Conservation (phyloP, 2,113 vertebrate species). For the Calidris pugnax region DNA sequence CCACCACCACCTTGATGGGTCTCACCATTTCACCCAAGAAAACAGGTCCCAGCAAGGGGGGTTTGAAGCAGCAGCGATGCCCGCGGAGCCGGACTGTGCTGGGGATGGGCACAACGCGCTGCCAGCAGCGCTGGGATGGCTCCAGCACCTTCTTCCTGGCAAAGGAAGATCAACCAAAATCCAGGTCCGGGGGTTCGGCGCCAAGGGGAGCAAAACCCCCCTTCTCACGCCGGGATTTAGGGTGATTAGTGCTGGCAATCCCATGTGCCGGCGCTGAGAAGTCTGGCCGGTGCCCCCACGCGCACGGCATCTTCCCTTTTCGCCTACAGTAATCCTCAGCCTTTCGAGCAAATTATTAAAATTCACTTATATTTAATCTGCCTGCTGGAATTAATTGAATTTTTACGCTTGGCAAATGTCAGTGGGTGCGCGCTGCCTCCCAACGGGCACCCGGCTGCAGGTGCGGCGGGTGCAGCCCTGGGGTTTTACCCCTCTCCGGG, state of each 20-base stretch:
- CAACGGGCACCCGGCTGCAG: conserved; percentile 30
- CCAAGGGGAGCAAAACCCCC: not conserved
- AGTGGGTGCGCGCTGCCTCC: conserved; percentile 74
- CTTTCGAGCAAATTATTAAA: conserved; percentile 88
- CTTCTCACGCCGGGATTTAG: not conserved
- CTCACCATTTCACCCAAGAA: not conserved
- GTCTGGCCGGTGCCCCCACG: not conserved
- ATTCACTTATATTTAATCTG: conserved; percentile 89
- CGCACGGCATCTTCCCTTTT: conserved; percentile 43
- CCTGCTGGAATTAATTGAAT: conserved; percentile 91
- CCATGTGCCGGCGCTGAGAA: not conserved
- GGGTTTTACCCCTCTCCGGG: not conserved
- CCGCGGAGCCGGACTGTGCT: rapidly evolving
- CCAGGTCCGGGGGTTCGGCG: rapidly evolving
- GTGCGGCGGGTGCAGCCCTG: not conserved
- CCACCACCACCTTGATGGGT: not conserved
- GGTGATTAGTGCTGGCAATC: conserved; percentile 10
- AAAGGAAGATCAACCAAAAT: not conserved
- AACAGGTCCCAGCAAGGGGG: not conserved
- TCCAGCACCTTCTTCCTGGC: rapidly evolving
- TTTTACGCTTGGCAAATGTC: conserved; percentile 87
- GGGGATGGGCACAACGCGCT: rapidly evolving
- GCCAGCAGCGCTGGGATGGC: not conserved
- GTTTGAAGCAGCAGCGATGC: not conserved
- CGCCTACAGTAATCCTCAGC: conserved; percentile 79